Evolutionary conservation across 2,888 invertebrate species (phyloP), one percentile per base, ranked within the genome.

Genomic region (Agriopis leucophaearia): DNA sequence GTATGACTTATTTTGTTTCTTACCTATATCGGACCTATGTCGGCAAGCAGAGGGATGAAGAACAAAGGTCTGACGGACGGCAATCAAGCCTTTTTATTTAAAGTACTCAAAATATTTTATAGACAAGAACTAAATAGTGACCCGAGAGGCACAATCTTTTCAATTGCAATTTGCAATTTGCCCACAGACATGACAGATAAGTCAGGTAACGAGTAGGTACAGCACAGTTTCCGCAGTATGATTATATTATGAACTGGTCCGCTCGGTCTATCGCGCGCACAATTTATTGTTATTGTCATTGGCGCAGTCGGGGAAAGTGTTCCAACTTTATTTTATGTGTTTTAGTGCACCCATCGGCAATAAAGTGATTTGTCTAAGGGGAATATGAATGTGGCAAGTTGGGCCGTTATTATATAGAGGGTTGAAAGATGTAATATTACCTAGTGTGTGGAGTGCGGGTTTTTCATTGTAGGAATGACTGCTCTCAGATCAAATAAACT

Each of bases 271-370:
- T 64, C 59, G 54, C 66, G 67, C 71, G 54, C 68, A 51, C 62
- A 88, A 91, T 92, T 91, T 92, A 92, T 83, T 83, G 88, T 90
- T 92, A 91, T 91, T 89, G 90, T 88, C 88, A 91, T 90, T 86
- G 86, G 84, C 74, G 60, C 56, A 70, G 72, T 66, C 73, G 78
- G 74, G 77, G 86, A 88, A 88, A 89, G 87, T 87, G 88, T 87
- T 84, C 51, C 74, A 71, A 74, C 73, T 74, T 74, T 74, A 80
- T 80, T 84, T 74, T 83, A 84, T 84, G 84, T 81, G 82, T 87
- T 86, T 88, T 86, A 88, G 82, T 86, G 82, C 74, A 77, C 73
- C 79, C 87, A 85, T 87, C 83, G 81, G 87, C 84, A 81, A 83
- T 86, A 87, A 90, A 88, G 86, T 88, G 87, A 90, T 90, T 89